phyloP scores from a whole-genome alignment of 1,140 invertebrate genomes.

The Anastrepha obliqua region DNA sequence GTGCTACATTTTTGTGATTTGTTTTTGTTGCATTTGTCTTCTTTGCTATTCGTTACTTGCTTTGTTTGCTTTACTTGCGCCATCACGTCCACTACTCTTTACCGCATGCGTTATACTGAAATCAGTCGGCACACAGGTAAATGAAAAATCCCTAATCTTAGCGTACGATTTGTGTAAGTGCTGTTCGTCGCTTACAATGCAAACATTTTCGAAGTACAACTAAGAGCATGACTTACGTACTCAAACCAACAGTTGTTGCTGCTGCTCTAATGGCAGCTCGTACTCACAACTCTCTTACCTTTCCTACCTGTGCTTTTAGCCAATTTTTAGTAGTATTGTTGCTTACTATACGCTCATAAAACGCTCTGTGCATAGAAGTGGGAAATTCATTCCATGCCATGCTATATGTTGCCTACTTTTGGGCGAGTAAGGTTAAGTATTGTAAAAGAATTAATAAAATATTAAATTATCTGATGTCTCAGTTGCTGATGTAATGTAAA shows the following conservation, averaged over 20 bases:
- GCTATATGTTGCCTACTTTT: conserved; percentile 10
- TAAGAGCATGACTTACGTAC: conserved; percentile 12
- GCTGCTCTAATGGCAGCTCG: not conserved
- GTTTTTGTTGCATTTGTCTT: conserved; percentile 35
- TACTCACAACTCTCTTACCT: not conserved
- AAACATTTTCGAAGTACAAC: conserved; percentile 27
- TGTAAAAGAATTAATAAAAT: too few relatives aligned
- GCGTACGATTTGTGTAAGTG: not conserved
- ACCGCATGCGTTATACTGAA: conserved; percentile 39
- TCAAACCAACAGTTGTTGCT: conserved; percentile 16
- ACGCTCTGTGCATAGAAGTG: not conserved
- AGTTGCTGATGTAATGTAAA: too few relatives aligned
- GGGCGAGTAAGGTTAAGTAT: not conserved
- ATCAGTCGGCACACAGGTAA: conserved; percentile 14
- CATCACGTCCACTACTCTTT: conserved; percentile 48
- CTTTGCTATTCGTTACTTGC: not conserved
- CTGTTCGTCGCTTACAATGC: not conserved
- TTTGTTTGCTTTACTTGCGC: conserved; percentile 30
- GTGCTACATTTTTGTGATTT: conserved; percentile 35
- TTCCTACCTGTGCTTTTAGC: not conserved
- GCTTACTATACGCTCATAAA: not conserved
- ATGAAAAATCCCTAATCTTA: conserved; percentile 8
- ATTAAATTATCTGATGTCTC: too few relatives aligned
- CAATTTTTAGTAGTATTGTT: not conserved
- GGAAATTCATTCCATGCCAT: not conserved